These are phyloP conservation scores for Tachuris rubrigastra DNA, from an alignment of 2,113 vertebrate genomes.

Conservation along the genomic window DNA sequence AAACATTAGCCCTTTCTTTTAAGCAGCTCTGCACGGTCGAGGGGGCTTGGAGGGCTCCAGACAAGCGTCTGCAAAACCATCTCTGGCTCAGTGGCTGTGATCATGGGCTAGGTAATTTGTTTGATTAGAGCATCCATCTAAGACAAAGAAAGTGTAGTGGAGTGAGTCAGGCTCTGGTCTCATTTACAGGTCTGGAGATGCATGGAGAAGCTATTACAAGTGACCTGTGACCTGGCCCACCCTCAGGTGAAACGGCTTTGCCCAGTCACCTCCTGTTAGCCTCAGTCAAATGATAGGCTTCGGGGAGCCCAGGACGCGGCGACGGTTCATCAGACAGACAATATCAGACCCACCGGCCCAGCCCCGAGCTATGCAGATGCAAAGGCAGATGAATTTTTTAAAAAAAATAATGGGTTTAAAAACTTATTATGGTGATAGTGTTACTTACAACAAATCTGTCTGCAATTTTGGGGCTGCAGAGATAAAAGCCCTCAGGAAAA, in stretches of 20 bases:
- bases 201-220: constrained; percentile 79
- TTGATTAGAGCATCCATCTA: constrained; percentile 71
- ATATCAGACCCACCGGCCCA: constrained; percentile 58
- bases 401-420: constrained; percentile 60
- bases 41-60: constrained; percentile 60
- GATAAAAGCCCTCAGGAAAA: constrained; percentile 63
- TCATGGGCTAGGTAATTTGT: constrained; percentile 63
- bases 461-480: constrained; percentile 60
- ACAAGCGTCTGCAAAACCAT: constrained; percentile 62
- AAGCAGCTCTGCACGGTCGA: constrained; percentile 15
- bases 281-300: constrained; percentile 71
- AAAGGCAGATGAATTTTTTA: constrained; percentile 63
- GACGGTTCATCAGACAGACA: constrained; percentile 66
- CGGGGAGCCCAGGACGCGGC: constrained; percentile 19
- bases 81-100: constrained; percentile 69
- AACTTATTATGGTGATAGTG: constrained; percentile 70
- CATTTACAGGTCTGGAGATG: constrained; percentile 79
- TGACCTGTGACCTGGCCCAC: constrained; percentile 80
- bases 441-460: constrained; percentile 69
- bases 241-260: constrained; percentile 80
- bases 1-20: constrained; percentile 38
- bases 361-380: constrained; percentile 75
- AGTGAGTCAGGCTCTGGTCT: constrained; percentile 76
- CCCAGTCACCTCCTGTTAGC: constrained; percentile 79
- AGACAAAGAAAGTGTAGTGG: constrained; percentile 72